phyloP scores from a whole-genome alignment of 2,888 invertebrate genomes.

The Lamproptera curius region DNA sequence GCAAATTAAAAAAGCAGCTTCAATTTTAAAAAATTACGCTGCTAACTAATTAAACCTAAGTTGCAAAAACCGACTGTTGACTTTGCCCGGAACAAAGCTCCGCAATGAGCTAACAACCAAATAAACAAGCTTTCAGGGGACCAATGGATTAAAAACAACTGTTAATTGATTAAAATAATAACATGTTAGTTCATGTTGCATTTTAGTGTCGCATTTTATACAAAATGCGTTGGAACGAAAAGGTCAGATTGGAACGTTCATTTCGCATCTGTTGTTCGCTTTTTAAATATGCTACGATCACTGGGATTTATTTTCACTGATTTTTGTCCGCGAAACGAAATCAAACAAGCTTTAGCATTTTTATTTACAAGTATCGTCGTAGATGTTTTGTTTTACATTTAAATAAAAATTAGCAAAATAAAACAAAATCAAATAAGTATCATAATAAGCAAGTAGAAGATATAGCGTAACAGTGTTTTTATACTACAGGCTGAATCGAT shows the following conservation, averaged over 20 bases:
- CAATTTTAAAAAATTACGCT: constrained; percentile 26
- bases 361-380: too few species aligned
- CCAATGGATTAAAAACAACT: constrained; percentile 28
- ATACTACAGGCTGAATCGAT: too few species aligned
- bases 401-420: background rate
- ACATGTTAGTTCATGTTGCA: constrained; percentile 12
- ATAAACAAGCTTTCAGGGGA: constrained; percentile 26
- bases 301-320: too few species aligned
- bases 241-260: too few species aligned
- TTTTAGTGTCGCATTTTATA: constrained; percentile 2
- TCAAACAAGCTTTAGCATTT: too few species aligned
- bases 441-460: too few species aligned
- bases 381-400: background rate
- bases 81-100: constrained; percentile 29
- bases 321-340: too few species aligned
- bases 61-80: constrained; percentile 32
- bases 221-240: background rate
- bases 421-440: too few species aligned
- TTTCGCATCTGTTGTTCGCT: too few species aligned
- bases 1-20: constrained; percentile 13
- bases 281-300: too few species aligned
- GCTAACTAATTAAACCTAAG: constrained; percentile 31
- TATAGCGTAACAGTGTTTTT: too few species aligned
- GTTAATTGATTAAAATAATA: constrained; percentile 28
- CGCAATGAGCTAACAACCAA: constrained; percentile 26